Conservation (phyloP, 2,113 vertebrate species). For the Bos javanicus region DNA sequence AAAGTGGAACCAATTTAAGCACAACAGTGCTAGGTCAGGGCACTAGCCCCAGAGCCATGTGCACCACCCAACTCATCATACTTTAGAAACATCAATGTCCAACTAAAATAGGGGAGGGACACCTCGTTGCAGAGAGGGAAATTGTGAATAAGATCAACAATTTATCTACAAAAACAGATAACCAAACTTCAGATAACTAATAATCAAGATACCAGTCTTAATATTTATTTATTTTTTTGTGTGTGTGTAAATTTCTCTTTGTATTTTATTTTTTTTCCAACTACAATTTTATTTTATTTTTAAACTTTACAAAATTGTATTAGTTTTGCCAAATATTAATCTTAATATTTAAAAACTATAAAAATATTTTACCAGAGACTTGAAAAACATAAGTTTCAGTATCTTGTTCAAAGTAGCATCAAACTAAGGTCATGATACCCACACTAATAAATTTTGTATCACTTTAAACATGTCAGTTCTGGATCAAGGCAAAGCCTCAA, state of each 20-base stretch:
- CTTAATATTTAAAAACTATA: not conserved
- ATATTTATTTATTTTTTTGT: not conserved
- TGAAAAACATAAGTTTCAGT: not conserved
- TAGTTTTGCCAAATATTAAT: not conserved
- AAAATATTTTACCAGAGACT: not conserved
- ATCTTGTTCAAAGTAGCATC: not conserved
- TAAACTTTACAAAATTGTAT: no score
- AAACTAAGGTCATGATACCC: not conserved
- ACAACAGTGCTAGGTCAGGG: not conserved
- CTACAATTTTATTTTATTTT: no score
- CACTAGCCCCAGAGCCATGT: not conserved
- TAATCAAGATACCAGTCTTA: not conserved
- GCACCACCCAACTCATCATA: not conserved
- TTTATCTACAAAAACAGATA: not conserved
- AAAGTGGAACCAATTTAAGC: not conserved
- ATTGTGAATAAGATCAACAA: constrained; percentile 31
- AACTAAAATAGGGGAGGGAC: not conserved
- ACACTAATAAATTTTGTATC: not conserved
- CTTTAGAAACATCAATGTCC: not conserved
- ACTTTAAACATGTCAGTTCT: not conserved
- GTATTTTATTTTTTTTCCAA: no score
- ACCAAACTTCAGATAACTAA: not conserved
- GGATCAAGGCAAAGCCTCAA: not conserved
- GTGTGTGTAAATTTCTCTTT: no score
- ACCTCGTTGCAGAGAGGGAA: not conserved